Evolutionary conservation across 2,113 vertebrate genomes (phyloP), one percentile per base, ranked within the genome.

Genomic region (Manacus vitellinus): DNA sequence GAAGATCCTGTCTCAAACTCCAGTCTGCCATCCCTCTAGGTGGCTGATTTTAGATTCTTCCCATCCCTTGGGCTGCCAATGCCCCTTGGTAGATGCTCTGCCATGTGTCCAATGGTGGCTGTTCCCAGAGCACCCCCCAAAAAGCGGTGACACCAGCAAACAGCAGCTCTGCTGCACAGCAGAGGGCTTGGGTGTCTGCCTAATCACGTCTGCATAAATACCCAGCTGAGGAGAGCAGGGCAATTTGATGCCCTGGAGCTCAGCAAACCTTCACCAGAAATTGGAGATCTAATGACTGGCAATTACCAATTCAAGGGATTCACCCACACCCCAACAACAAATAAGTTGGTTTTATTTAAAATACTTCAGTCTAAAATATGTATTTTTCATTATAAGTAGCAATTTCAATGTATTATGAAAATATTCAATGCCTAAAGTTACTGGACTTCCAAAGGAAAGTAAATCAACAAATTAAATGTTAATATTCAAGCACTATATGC

Each of bases 91-190:
- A 46, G 46, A 66, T 1, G 1, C 14, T 66, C 21, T 23, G 8
- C 21, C 1, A 0, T 14, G 17, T 39, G 49, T 54, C 52, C 61
- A 52, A 1, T 1, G 0, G 33, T 6, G 41, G 37, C 14, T 33
- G 0, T 10, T 72, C 51, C 51, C 59, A 23, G 55, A 28, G 49
- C 37, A 52, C 21, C 24, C 23, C 23, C 7, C 12, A 47, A n/a
- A 74, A 43, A 61, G 17, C n/a, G n/a, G 1, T 4, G 3, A 35
- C 20, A 21, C 5, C 35, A 37, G 52, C 4, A 37, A 89, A 65
- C 49, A 77, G 2, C 39, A 10, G 12, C n/a, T 71, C 37, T 72
- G 47, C 52, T 54, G 33, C 76, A 54, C 17, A 63, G 41, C 52
- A 59, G 13, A 52, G 20, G 9, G 23, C 16, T 15, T 72, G 28